Percentiles rank a stretch among this genome's conserved stretches.
Evolutionary conservation across 1,140 invertebrate species (phyloP).

Genomic region (Zaprionus ornatus): DNA sequence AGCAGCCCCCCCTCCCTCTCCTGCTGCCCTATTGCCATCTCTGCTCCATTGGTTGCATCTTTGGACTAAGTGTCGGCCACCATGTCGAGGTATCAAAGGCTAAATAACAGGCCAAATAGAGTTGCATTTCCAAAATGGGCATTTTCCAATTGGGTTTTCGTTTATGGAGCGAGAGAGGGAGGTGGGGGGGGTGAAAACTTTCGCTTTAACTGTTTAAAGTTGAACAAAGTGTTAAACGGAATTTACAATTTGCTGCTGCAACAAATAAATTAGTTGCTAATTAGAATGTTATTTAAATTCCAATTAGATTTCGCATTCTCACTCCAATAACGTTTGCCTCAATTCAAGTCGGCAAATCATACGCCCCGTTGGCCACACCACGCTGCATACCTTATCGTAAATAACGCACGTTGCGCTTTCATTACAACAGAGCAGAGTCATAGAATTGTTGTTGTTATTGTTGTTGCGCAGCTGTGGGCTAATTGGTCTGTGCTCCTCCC

Average conservation of each 20-base stretch:
- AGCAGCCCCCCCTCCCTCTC: background rate
- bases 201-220: background rate
- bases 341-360: conserved; percentile 16
- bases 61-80: background rate
- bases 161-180: background rate
- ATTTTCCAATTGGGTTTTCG: background rate
- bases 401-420: conserved; percentile 9
- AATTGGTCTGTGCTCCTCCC: conserved; percentile 47
- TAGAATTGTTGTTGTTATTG: conserved; percentile 5
- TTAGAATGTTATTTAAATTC: background rate
- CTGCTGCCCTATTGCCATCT: background rate
- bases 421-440: no score
- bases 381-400: background rate
- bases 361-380: conserved; percentile 10
- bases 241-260: background rate
- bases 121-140: background rate
- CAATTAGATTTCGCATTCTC: background rate
- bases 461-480: conserved; percentile 44
- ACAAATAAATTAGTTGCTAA: background rate
- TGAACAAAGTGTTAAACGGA: background rate
- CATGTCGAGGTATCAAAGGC: background rate
- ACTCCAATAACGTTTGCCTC: background rate
- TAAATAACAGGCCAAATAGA: background rate
- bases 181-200: background rate
- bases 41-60: background rate